Conservation (phyloP, 2,888 invertebrate genomes). For the Mamestra brassicae region DNA sequence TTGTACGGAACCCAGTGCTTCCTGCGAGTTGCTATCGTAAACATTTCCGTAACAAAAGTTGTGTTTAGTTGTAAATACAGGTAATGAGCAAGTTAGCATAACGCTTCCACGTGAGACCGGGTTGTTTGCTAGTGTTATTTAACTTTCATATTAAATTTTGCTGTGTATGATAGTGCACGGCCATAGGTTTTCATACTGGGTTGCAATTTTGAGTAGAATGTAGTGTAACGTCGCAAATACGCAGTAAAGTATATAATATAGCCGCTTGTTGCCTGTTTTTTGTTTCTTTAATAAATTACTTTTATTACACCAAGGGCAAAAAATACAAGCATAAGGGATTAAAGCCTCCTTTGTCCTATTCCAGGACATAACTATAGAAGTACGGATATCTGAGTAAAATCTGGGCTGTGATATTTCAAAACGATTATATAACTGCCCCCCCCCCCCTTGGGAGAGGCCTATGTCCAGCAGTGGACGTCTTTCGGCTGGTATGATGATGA, state of each 20-base stretch:
- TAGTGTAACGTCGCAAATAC: background rate
- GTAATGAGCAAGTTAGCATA: constrained; percentile 57
- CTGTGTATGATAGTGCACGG: background rate
- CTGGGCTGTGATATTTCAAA: too few species aligned
- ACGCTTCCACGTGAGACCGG: constrained; percentile 28
- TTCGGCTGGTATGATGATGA: too few species aligned
- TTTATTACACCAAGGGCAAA: too few species aligned
- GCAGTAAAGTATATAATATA: background rate
- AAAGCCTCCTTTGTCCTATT: too few species aligned
- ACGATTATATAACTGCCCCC: background rate
- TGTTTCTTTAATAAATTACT: background rate
- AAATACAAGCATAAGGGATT: too few species aligned
- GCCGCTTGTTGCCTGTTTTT: background rate
- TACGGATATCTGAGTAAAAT: too few species aligned
- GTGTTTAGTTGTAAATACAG: constrained; percentile 59
- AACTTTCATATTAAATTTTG: constrained; percentile 44
- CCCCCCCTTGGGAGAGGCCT: too few species aligned
- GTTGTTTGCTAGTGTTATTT: constrained; percentile 38
- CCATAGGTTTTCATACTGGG: constrained; percentile 6
- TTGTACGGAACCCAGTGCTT: constrained; percentile 32
- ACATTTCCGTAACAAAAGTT: constrained; percentile 62
- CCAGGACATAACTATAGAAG: too few species aligned
- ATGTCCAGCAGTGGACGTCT: too few species aligned
- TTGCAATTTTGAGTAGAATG: background rate
- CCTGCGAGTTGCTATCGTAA: constrained; percentile 56